Base-by-base conservation (phyloP, 2,113 vertebrate genomes). In the Haemorhous mexicanus region DNA sequence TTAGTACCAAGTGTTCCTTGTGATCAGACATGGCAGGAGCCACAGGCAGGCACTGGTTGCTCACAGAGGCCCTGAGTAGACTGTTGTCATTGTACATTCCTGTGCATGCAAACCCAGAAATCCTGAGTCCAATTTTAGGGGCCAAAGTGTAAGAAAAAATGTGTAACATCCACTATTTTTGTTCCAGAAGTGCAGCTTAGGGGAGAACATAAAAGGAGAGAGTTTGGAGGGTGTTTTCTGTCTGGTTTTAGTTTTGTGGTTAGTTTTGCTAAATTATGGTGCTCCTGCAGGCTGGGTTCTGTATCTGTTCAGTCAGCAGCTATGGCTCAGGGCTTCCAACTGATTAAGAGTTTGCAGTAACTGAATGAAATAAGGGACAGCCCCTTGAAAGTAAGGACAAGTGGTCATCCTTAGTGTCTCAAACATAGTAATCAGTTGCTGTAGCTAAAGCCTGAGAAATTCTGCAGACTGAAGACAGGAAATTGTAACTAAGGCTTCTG, bases 11-110 rank as follows among this genome's bases (percentile, higher is more conserved):
- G 12, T n/a, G 16, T 24, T 55, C 13, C 43, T 46, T 41, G 43
- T 55, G 61, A 46, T 18, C 0, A 1, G 61, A 32, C 16, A 5
- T 0, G 0, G 41, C 50, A 72, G 83, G 52, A 28, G 23, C 63
- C 22, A 5, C 7, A 4, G 32, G 41, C 52, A 35, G 56, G 37
- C 19, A 4, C 35, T 20, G 32, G 16, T 15, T 44, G 21, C 33
- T 88, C 72, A 44, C 55, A 58, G 44, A 41, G 55, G 28, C 13
- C 7, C 56, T 52, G 33, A 20, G 16, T 15, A 35, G n/a, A 24
- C 63, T 62, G 10, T n/a, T 79, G 67, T 64, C 26, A 3, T 20
- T 41, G 33, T 7, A 13, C 35, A 11, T 63, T 59, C 27, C 21
- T 69, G 13, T 30, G 24, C 9, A 5, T 10, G 26, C 43, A 77